Conservation (phyloP, 2,888 invertebrate species). For the Caenorhabditis panamensis region DNA sequence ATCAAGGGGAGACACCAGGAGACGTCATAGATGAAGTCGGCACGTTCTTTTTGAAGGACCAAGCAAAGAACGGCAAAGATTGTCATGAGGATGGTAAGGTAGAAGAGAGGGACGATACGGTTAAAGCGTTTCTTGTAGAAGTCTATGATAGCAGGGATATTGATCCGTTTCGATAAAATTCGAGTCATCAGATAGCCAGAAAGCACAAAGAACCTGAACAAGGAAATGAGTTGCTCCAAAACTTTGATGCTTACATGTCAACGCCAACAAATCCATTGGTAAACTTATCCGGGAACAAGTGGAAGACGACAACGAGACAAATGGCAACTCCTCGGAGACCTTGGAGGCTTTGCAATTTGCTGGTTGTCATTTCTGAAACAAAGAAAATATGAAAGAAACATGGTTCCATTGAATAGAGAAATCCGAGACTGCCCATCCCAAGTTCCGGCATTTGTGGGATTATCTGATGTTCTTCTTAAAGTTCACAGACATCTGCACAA, state of each 20-base stretch:
- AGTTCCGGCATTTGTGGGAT: no score
- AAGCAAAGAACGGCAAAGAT: slow-evolving; percentile 23
- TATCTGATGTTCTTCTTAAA: no score
- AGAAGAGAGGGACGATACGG: slow-evolving; percentile 53
- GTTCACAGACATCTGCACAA: no score
- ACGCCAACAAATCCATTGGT: slow-evolving; percentile 62
- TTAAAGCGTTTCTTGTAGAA: slow-evolving; percentile 57
- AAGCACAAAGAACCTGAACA: slow-evolving; percentile 61
- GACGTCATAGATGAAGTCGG: slow-evolving; percentile 34
- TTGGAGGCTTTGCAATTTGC: slow-evolving; percentile 57
- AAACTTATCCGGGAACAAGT: slow-evolving; percentile 49
- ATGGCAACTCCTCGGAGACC: slow-evolving; percentile 53
- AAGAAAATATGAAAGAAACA: no score
- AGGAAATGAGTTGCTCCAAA: no score
- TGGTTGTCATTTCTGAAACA: no score
- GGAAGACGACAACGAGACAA: slow-evolving; percentile 49
- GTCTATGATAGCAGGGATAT: neutral
- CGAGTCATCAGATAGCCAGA: slow-evolving; percentile 60
- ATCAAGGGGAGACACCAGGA: slow-evolving; percentile 36
- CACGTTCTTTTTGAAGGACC: slow-evolving; percentile 27
- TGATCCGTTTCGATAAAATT: slow-evolving; percentile 32
- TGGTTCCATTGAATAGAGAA: no score
- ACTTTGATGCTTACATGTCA: no score
- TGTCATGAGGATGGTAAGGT: slow-evolving; percentile 42
- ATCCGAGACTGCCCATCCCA: no score